phyloP scores from a whole-genome alignment of 2,113 vertebrate genomes.

The Alectura lathami region DNA sequence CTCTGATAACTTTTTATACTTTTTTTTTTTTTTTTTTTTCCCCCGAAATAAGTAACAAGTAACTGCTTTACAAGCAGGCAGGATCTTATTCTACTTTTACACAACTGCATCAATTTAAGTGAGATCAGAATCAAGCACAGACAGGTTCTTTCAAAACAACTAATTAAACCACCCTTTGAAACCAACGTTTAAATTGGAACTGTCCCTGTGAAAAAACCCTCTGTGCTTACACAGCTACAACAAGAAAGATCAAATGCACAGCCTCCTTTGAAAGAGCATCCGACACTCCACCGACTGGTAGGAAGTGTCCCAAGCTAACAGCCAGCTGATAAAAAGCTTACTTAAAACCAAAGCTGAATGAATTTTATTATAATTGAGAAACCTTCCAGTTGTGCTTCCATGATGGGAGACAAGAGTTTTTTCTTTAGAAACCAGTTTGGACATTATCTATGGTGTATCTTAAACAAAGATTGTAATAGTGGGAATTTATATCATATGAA shows the following conservation, averaged over 20 bases:
- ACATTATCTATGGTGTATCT: neutral
- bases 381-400: neutral
- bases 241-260: neutral
- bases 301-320: neutral
- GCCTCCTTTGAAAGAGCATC: neutral
- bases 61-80: neutral
- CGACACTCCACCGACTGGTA: neutral
- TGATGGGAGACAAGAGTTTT: neutral
- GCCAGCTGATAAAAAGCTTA: neutral
- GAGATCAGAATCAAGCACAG: neutral
- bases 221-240: neutral
- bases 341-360: neutral
- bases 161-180: slow-evolving; percentile 15
- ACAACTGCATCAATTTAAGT: neutral
- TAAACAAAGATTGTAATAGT: neutral
- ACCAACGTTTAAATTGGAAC: neutral
- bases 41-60: neutral
- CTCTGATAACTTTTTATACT: neutral
- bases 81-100: neutral
- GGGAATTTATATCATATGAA: neutral
- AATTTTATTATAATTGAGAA: neutral
- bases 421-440: neutral
- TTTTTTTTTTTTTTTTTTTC: neutral
- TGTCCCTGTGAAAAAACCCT: neutral
- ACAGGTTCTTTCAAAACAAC: neutral